phyloP scores from a whole-genome alignment of 2,113 vertebrate species.

The Octodon degus region DNA sequence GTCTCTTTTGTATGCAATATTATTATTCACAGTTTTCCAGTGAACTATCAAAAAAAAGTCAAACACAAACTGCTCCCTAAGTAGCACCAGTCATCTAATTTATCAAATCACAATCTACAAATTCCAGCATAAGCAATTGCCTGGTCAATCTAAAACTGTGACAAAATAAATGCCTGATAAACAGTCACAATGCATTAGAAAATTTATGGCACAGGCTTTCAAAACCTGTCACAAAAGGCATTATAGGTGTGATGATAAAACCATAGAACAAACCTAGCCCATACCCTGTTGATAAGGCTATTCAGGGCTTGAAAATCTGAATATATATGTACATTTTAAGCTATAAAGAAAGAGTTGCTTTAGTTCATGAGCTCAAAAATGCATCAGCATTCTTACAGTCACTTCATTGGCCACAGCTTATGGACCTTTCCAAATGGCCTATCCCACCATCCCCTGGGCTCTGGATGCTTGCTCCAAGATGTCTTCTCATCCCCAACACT shows the following conservation, averaged over 20 bases:
- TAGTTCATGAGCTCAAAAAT: not conserved
- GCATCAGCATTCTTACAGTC: not conserved
- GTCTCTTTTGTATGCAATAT: slow-evolving; percentile 74
- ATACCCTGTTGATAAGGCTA: not conserved
- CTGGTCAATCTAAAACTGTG: slow-evolving; percentile 58
- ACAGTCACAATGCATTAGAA: slow-evolving; percentile 61
- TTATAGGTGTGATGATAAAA: not conserved
- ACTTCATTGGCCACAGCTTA: not conserved
- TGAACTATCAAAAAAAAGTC: slow-evolving; percentile 68
- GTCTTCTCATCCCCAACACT: not conserved
- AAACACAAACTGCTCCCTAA: slow-evolving; percentile 57
- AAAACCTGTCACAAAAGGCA: slow-evolving; percentile 57
- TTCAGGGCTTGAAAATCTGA: slow-evolving; percentile 35
- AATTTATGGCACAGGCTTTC: slow-evolving; percentile 58
- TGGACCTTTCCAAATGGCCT: not conserved
- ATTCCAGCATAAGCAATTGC: slow-evolving; percentile 63
- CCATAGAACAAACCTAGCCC: not conserved
- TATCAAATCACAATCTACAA: slow-evolving; percentile 70
- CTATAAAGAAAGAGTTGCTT: slow-evolving; percentile 33
- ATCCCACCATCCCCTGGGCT: not conserved
- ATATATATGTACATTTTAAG: not conserved
- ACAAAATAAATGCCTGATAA: slow-evolving; percentile 68
- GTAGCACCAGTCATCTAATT: slow-evolving; percentile 61
- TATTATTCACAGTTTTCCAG: slow-evolving; percentile 74
- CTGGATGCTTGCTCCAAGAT: not conserved